Evolutionary conservation across 2,888 invertebrate genomes (phyloP), one percentile per base, ranked within the genome.

Genomic region (Danaus chrysippus): DNA sequence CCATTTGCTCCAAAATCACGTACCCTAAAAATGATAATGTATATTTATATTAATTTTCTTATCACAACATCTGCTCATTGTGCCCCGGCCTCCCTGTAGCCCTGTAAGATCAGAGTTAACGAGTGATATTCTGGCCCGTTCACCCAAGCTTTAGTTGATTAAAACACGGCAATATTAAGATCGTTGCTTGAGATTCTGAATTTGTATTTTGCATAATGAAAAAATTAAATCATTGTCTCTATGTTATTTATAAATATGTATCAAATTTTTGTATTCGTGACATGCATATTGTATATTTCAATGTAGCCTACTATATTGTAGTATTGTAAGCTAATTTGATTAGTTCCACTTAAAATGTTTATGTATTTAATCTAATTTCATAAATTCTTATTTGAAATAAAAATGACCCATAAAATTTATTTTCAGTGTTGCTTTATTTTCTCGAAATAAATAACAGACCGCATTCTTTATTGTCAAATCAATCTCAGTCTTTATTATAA

Each of bases 21-120:
- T 65, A 46, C 63, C 60, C 62, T 63, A 69, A 68, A 69, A 69
- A 68, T 68, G 60, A 63, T 63, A 66, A 63, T 67, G 66, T 64
- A 63, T 66, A 66, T 67, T 66, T 62, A 68, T 68, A 69, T 69
- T 69, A 69, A 69, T 69, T 66, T 69, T 65, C 68, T 69, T 69
- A 69, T 69, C 69, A 15, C 56, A 55, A 66, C 65, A 68, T 69
- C 66, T 64, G 65, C 66, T 63, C 63, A 66, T 62, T 62, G 60
- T 59, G 58, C 65, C 63, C 54, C 49, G 56, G 43, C 54, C 61
- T 64, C 64, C 63, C 57, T 52, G 17, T 34, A 58, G 58, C 54
- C 58, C 59, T 58, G 57, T 61, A 61, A 69, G 64, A 68, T 65
- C 64, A 56, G 59, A 61, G 63, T 64, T 67, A 63, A 66, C 70